Base-by-base conservation (phyloP, 2,888 invertebrate species). In the Aspidiotus rigidus region DNA sequence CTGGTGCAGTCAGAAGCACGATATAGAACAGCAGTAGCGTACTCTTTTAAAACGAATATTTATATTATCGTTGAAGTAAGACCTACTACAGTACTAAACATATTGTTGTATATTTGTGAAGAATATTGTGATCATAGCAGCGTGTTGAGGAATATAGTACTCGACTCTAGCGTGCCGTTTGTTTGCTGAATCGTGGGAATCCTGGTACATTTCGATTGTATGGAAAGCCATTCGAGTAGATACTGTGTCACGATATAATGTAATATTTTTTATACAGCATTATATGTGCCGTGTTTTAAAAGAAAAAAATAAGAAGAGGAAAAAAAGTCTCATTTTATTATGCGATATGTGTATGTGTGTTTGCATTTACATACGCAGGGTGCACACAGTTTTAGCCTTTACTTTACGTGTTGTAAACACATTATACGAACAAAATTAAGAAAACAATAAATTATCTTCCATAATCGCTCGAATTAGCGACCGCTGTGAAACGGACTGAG, bases 191-290 rank as follows among this genome's bases (percentile, higher is more conserved):
- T 59, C 66, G 66, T 66, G 66, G 66, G 66, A 66, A 66, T 17
- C 39, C 59, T 59, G 59, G 28, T 59, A 59, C 59, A 59, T 59
- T 59, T 59, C 28, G 39, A 39, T 59, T 59, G 59, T 59, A 59
- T 15, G 28, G 13, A 16, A 59, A 28, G 49, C 49, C n/a, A 49
- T 49, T 49, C 49, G 59, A 11, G 28, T 17, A 59, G 59, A 59
- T 28, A 59, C 59, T 59, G 8, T 55, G 66, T 66, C 66, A 66
- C 66, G 66, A 66, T 41, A 66, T 66, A 66, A 66, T 41, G 66
- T 66, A 66, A 66, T 66, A 66, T 66, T 66, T 66, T 66, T 41
- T 41, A 15, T 28, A 28, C 28, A 28, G 28, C 28, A 28, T 28
- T 28, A 28, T 28, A 28, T 28, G 28, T 28, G 28, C 28, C 28